These are phyloP conservation scores for Cynopterus sphinx DNA, from an alignment of 2,797 vertebrate genomes.

Conservation along the genomic window DNA sequence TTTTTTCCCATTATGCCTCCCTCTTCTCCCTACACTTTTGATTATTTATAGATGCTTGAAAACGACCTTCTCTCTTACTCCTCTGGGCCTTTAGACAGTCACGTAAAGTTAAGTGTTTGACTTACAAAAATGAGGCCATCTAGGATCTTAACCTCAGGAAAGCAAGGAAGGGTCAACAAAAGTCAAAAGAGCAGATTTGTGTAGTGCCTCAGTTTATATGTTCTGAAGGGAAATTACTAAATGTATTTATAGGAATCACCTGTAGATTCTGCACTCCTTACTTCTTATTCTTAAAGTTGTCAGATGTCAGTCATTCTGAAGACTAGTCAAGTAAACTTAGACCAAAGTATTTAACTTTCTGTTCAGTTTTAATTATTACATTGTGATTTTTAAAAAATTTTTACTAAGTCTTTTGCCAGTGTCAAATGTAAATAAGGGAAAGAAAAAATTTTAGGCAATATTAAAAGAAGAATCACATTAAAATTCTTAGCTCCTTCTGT, in stretches of 20 bases:
- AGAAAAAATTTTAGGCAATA: neutral
- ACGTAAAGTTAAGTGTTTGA: neutral
- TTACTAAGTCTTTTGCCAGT: neutral
- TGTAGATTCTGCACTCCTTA: neutral
- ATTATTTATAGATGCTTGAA: conserved; percentile 75
- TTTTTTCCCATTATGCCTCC: conserved; percentile 49
- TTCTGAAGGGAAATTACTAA: neutral
- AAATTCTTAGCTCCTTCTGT: neutral
- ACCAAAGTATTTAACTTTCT: neutral
- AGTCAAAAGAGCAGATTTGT: neutral
- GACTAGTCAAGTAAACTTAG: neutral
- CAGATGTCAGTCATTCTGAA: neutral
- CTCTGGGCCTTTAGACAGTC: conserved; percentile 1
- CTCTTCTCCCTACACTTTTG: conserved; percentile 58
- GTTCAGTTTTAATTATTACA: neutral
- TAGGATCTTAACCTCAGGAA: neutral
- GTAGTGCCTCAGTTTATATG: neutral
- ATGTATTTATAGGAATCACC: neutral
- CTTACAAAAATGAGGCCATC: neutral
- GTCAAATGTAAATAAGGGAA: neutral
- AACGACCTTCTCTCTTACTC: conserved; percentile 66
- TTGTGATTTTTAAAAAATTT: neutral
- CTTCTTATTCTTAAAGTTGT: neutral
- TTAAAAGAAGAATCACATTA: neutral
- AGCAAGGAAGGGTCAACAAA: neutral